Evolutionary conservation across 2,888 invertebrate species (phyloP).

Genomic region (Eulithis prunata): DNA sequence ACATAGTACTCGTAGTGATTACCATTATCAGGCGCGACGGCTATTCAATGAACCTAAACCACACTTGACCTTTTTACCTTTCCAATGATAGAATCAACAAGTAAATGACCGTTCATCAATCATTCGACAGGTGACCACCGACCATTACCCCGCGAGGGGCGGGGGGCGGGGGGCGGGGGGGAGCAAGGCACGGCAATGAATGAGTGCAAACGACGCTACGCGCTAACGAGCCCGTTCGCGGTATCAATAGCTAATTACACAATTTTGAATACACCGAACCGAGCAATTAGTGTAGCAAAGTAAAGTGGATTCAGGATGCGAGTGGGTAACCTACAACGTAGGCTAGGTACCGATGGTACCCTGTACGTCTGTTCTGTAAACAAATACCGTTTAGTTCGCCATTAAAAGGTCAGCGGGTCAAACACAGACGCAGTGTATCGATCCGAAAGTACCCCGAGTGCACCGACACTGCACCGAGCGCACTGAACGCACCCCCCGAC

Average conservation of each 20-base stretch:
- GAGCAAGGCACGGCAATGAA: neutral
- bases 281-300: conserved; percentile 11
- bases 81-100: conserved; percentile 26
- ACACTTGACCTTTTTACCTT: neutral
- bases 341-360: no score
- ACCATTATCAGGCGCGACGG: neutral
- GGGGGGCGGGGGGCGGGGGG: neutral
- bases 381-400: no score
- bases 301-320: no score
- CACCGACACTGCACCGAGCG: no score
- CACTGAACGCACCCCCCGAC: no score
- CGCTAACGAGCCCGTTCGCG: neutral
- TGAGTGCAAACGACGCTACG: neutral
- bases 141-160: neutral
- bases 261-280: conserved; percentile 3
- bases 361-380: no score
- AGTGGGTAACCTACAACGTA: no score
- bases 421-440: no score
- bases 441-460: no score
- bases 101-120: conserved; percentile 27
- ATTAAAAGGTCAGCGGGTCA: no score
- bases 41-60: neutral
- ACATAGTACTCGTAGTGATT: neutral
- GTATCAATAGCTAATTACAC: neutral
- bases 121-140: conserved; percentile 16